Evolutionary conservation across 2,888 invertebrate genomes (phyloP).

Genomic region (Lutraria lutraria): DNA sequence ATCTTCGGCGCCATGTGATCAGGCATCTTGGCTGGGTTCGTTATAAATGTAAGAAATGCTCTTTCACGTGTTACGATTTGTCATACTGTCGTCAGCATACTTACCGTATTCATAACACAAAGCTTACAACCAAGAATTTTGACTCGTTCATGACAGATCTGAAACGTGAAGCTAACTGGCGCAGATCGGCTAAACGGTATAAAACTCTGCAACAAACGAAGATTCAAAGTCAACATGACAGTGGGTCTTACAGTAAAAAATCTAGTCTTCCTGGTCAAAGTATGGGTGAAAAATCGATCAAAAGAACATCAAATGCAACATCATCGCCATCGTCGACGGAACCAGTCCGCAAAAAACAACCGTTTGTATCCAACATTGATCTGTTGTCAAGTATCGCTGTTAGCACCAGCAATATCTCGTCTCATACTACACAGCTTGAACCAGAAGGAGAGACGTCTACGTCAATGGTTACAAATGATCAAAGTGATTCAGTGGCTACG

Average conservation of each 20-base stretch:
- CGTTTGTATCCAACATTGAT: not conserved
- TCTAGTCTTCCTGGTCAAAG: not conserved
- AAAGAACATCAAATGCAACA: not conserved
- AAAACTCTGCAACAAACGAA: conserved; percentile 65
- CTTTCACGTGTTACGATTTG: conserved; percentile 86
- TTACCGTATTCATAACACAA: conserved; percentile 75
- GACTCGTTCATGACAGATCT: conserved; percentile 76
- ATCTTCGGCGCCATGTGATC: conserved; percentile 92
- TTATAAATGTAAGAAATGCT: conserved; percentile 92
- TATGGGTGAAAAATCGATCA: not conserved
- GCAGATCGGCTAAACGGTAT: conserved; percentile 70
- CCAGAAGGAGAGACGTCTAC: not conserved
- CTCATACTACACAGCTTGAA: not conserved
- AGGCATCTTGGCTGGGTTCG: conserved; percentile 91
- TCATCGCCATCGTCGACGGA: not conserved
- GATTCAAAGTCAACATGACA: conserved; percentile 16
- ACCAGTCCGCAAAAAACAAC: not conserved
- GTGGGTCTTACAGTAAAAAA: conserved; percentile 22
- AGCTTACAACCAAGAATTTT: conserved; percentile 24
- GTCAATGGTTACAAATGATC: not conserved
- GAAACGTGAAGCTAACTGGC: conserved; percentile 75
- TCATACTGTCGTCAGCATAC: conserved; percentile 82
- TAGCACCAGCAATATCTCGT: not conserved
- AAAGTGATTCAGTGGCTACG: not conserved
- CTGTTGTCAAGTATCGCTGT: not conserved